Percentiles rank a stretch among this genome's conserved stretches.
phyloP scores from a whole-genome alignment of 2,113 vertebrate genomes.

The Bubo bubo region DNA sequence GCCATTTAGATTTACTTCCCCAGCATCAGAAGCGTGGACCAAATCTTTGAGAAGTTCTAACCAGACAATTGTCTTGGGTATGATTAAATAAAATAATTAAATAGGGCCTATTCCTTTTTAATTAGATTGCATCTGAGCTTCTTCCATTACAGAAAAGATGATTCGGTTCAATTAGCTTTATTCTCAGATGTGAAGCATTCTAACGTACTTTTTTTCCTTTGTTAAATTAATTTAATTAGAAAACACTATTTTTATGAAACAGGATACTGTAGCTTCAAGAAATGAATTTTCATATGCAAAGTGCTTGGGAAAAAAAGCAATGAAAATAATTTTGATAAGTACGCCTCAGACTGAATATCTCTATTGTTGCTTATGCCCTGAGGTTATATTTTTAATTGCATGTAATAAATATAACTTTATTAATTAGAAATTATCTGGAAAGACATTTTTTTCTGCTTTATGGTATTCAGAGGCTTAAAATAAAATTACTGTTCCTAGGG shows the following conservation, averaged over 20 bases:
- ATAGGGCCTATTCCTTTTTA: background rate
- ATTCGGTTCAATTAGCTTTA: background rate
- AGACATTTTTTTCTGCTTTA: background rate
- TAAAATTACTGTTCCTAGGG: background rate
- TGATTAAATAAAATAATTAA: background rate
- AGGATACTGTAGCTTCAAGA: conserved; percentile 16
- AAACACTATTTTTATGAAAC: conserved; percentile 22
- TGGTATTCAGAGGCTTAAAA: background rate
- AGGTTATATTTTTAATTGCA: conserved; percentile 57
- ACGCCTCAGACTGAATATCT: background rate
- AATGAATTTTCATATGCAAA: background rate
- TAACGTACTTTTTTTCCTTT: background rate
- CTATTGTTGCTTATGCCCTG: background rate
- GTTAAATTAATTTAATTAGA: conserved; percentile 64
- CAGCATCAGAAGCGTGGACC: rapidly evolving
- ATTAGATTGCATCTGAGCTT: conserved; percentile 39
- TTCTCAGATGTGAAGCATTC: conserved; percentile 12
- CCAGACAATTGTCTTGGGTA: background rate
- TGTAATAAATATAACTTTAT: conserved; percentile 62
- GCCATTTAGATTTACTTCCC: background rate
- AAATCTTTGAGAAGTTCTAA: background rate
- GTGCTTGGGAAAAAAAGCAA: background rate
- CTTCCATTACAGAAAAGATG: background rate
- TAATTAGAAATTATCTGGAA: conserved; percentile 57
- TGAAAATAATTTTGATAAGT: conserved; percentile 31